Conservation (phyloP, 2,113 vertebrate species). For the Nymphicus hollandicus region DNA sequence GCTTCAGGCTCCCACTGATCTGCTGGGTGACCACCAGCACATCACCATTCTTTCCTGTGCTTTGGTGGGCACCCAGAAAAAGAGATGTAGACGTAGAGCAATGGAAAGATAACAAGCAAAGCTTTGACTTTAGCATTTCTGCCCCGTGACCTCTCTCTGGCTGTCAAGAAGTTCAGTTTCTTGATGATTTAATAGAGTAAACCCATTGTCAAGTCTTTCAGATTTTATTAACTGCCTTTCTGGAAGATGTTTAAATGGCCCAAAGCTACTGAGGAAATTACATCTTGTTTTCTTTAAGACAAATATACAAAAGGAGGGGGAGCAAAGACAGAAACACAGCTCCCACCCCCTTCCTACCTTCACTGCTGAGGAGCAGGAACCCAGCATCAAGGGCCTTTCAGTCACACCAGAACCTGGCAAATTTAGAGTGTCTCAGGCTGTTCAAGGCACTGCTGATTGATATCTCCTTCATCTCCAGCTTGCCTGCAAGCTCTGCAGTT, state of each 20-base stretch:
- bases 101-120: neutral
- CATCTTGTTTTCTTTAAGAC: neutral
- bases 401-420: neutral
- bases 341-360: neutral
- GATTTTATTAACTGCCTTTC: neutral
- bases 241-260: neutral
- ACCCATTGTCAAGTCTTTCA: neutral
- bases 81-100: fast-evolving
- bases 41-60: fast-evolving
- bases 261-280: neutral
- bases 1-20: neutral
- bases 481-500: neutral
- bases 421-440: neutral
- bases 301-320: neutral
- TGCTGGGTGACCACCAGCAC: neutral
- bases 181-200: neutral
- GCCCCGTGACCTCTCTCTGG: neutral
- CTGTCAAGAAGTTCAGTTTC: neutral
- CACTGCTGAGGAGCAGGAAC: neutral
- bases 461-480: neutral
- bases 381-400: neutral
- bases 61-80: neutral
- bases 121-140: neutral
- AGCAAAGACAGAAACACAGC: neutral
- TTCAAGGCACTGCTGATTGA: neutral